Evolutionary conservation across 2,113 vertebrate genomes (phyloP), one percentile per base, ranked within the genome.

Genomic region (Sorex araneus): DNA sequence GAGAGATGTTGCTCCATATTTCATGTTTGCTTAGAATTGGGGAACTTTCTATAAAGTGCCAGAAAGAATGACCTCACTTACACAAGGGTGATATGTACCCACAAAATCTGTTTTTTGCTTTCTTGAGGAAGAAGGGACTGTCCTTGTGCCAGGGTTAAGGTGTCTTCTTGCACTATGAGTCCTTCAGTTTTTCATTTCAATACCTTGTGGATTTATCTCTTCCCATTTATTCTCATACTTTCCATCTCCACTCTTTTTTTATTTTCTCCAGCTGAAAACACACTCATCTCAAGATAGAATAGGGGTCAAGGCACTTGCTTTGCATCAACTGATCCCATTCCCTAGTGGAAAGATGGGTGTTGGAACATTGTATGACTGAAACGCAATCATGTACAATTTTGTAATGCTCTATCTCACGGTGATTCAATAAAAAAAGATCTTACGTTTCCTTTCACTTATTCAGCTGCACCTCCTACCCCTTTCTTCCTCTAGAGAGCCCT

Each of bases 1-100:
- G 18, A 84, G 84, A 81, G 7, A 57, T 25, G 0, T 79, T 81
- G 50, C 47, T 63, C 12, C 30, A 32, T 73, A 43, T 63, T 69
- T 25, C 21, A 50, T 76, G 30, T 95, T 69, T 28, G 3, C 47
- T 76, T 27, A 92, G 57, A 28, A 84, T 27, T 75, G 63, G 95
- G 34, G 83, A 36, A 91, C 45, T 63, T 90, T 23, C 60, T 71
- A 2, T 69, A 19, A 93, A 79, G 36, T 21, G 0, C 36, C 50
- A 32, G 57, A 69, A 90, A 73, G n/a, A 69, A 91, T 67, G 19
- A 73, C 28, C 70, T 2, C 8, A 32, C n/a, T 36, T 34, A 57
- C 7, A 12, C 21, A 30, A 87, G 34, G 71, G 8, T n/a, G 47
- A n/a, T 6, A 9, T 3, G 8, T 12, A 23, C 28, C 28, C 15